A percentile compares a stretch with the other conserved stretches of the same genome.
These are phyloP conservation scores for Euplagia quadripunctaria DNA, from an alignment of 2,888 invertebrate genomes.

Conservation along the genomic window DNA sequence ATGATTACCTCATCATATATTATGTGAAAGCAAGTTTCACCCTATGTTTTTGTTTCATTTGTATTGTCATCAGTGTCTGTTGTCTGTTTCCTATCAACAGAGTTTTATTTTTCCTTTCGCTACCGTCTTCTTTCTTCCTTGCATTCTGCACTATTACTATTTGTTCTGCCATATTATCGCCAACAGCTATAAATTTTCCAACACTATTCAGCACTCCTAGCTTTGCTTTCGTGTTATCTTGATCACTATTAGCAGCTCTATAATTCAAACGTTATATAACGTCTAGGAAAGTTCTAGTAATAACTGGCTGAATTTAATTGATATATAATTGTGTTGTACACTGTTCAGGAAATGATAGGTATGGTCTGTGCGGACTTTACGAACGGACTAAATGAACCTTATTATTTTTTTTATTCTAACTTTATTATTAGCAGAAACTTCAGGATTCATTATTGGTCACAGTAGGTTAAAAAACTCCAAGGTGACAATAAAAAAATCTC, in stretches of 20 bases:
- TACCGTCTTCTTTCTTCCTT: conserved; percentile 40
- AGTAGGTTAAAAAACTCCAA: too few relatives aligned
- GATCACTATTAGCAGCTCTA: conserved; percentile 67
- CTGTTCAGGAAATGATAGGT: conserved; percentile 45
- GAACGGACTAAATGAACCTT: neutral
- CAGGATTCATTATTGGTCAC: too few relatives aligned
- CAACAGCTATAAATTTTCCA: conserved; percentile 64
- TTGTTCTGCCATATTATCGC: conserved; percentile 52
- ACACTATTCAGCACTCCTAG: conserved; percentile 56
- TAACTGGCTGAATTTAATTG: conserved; percentile 58
- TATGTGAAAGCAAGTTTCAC: neutral
- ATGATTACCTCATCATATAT: neutral
- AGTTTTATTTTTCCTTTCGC: conserved; percentile 18
- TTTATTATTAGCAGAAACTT: neutral
- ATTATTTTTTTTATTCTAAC: neutral
- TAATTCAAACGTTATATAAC: conserved; percentile 72
- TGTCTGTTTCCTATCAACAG: neutral
- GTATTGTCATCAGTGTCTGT: neutral
- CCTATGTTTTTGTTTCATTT: neutral
- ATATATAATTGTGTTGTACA: conserved; percentile 54
- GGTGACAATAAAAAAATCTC: too few relatives aligned
- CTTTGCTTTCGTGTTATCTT: conserved; percentile 63
- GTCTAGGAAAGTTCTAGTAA: conserved; percentile 52
- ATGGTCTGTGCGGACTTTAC: neutral
- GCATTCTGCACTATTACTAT: conserved; percentile 52